These are phyloP conservation scores for Collichthys lucidus DNA, from an alignment of 2,113 vertebrate genomes.

Conservation along the genomic window DNA sequence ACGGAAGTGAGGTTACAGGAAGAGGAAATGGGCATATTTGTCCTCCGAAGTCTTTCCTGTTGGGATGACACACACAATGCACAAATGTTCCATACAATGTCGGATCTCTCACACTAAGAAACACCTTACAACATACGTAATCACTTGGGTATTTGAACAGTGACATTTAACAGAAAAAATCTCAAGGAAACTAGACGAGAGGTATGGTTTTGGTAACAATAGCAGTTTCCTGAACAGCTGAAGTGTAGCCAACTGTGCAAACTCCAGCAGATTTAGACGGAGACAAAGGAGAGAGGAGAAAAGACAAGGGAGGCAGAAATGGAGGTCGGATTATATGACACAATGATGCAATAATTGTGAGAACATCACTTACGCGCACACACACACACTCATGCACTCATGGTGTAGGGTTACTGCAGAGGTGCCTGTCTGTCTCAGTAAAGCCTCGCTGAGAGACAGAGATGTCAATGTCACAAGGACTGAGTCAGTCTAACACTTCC, in stretches of 20 bases:
- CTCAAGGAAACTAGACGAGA: constrained; percentile 13
- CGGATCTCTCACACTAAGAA: background rate
- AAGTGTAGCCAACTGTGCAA: constrained; percentile 9
- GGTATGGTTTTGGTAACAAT: background rate
- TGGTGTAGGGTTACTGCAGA: constrained; percentile 71
- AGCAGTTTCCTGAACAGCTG: constrained; percentile 20
- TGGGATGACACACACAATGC: constrained; percentile 45
- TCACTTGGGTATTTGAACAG: background rate
- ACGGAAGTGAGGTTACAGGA: constrained; percentile 58
- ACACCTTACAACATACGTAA: background rate
- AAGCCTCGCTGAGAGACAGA: constrained; percentile 54
- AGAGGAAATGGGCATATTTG: constrained; percentile 67
- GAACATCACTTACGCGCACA: constrained; percentile 31
- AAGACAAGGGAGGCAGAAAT: constrained; percentile 32
- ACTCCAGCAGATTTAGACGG: constrained; percentile 3
- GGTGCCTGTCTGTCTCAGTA: constrained; percentile 78
- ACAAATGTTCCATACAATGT: constrained; percentile 31
- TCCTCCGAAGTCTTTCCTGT: constrained; percentile 63
- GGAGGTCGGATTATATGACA: constrained; percentile 57
- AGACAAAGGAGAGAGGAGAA: background rate
- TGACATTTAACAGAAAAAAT: background rate
- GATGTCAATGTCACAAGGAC: constrained; percentile 75
- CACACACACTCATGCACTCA: constrained; percentile 7
- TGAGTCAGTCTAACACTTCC: constrained; percentile 53
- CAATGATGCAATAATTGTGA: constrained; percentile 70